Conservation (phyloP, 1,140 invertebrate genomes). For the Goniozus legneri region DNA sequence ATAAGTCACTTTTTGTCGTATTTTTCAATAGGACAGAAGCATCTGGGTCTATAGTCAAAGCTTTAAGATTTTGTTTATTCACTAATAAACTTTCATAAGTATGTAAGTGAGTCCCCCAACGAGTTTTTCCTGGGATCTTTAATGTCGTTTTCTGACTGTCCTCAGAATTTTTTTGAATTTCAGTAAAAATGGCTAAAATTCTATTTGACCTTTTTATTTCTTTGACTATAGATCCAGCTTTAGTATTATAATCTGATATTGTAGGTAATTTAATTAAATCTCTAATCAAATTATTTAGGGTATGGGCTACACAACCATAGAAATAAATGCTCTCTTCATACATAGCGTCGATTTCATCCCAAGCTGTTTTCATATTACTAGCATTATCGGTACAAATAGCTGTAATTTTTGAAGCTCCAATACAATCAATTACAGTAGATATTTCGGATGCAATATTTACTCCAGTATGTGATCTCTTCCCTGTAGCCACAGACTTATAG, state of each 20-base stretch:
- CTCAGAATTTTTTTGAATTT: too few relatives aligned
- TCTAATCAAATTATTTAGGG: constrained; percentile 16
- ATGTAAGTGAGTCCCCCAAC: too few relatives aligned
- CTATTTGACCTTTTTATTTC: constrained; percentile 13
- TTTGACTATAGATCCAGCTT: constrained; percentile 11
- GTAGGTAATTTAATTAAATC: constrained; percentile 3
- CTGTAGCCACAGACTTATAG: constrained; percentile 12
- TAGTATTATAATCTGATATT: constrained; percentile 1
- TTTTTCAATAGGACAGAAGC: too few relatives aligned
- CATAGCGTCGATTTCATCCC: constrained; percentile 13
- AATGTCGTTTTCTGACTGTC: too few relatives aligned
- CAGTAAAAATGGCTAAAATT: constrained; percentile 8
- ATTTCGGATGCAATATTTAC: constrained; percentile 14
- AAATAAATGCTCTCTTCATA: constrained; percentile 12
- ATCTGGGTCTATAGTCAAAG: too few relatives aligned
- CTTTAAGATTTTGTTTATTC: too few relatives aligned
- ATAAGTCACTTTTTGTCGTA: too few relatives aligned
- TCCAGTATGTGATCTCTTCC: constrained; percentile 10
- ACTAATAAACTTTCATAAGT: too few relatives aligned
- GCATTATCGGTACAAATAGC: constrained; percentile 22
- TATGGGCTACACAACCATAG: constrained; percentile 13
- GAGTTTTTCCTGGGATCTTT: too few relatives aligned
- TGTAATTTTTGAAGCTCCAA: constrained; percentile 15
- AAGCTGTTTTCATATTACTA: constrained; percentile 18
- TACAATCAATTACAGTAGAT: constrained; percentile 13